Evolutionary conservation across 2,888 invertebrate genomes (phyloP), one percentile per base, ranked within the genome.

Genomic region (Seladonia tumulorum): DNA sequence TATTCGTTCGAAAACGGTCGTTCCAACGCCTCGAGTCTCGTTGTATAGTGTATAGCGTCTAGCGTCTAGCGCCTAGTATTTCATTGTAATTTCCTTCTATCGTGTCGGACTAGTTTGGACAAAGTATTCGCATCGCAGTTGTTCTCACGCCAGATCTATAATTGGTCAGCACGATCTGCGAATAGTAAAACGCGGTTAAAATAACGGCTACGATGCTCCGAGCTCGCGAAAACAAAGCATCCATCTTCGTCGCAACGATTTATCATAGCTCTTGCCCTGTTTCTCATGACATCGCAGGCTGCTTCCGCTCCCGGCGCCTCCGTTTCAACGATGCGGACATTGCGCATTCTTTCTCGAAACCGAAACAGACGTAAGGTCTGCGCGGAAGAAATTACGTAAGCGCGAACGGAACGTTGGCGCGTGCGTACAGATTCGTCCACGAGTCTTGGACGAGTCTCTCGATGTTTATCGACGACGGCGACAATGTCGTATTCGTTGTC

Each of bases 151-250:
- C 87, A 87, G 45, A 35, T 87, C 87, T 84, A 89, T 92, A 73
- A 92, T 85, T 63, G 75, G 84, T 85, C 79, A 35, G 80, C 76
- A 45, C 79, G 79, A 87, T 29, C 90, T 91, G 83, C 88, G 88
- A 92, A 93, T 93, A 93, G 91, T 74, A 84, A 85, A 76, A 82
- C 70, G 70, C 57, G 76, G 81, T 78, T 78, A 81, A 83, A 91
- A 90, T 91, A 90, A 83, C 83, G 25, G 45, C 74, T 74, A 72
- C 60, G 74, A 63, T 49, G 72, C 60, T 49, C 8, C 22, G 22
- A 49, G 22, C 42, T 66, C n/a, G 57, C 83, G 29, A 73, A 80
- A 76, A 85, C 77, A 68, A 25, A 12, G 45, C 42, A 10, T 53
- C 47, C 22, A 22, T 68, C 18, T 29, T 22, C 12, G 68, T 60